Conservation (phyloP, 2,797 vertebrate genomes). For the Sebastes glaucus region DNA sequence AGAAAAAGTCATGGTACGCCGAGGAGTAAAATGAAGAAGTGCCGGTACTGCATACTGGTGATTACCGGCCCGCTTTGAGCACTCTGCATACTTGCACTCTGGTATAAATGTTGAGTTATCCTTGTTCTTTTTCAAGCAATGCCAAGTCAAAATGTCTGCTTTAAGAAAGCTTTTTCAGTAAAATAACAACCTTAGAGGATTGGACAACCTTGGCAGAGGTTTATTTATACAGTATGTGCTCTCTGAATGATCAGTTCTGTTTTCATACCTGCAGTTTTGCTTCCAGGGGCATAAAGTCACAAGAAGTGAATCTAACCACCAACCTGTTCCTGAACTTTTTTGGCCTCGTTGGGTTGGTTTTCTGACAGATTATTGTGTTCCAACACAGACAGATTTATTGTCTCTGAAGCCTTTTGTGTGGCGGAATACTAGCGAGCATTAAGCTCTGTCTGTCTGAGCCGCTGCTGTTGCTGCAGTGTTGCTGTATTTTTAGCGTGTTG, state of each 20-base stretch:
- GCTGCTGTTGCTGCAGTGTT: neutral
- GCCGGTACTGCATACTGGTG: too few species aligned
- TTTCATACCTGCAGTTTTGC: slow-evolving; percentile 2
- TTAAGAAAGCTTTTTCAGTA: neutral
- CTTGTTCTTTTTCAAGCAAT: neutral
- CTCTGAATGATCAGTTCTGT: neutral
- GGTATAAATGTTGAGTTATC: neutral
- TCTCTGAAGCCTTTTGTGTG: neutral
- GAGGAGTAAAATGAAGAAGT: too few species aligned
- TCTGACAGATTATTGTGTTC: neutral
- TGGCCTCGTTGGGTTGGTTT: neutral
- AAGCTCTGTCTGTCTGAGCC: slow-evolving; percentile 13
- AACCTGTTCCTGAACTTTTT: neutral
- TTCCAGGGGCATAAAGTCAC: neutral
- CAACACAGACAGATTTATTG: neutral
- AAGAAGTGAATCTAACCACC: neutral
- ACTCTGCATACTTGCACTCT: neutral
- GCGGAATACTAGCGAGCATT: neutral
- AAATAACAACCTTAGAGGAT: neutral
- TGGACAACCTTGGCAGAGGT: neutral
- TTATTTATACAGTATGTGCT: neutral
- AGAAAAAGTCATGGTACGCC: too few species aligned
- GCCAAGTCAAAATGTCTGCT: neutral
- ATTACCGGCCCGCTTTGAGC: too few species aligned
- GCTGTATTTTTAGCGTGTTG: slow-evolving; percentile 48